These are phyloP conservation scores for Drosophila kepulauana DNA, from an alignment of 1,140 invertebrate genomes.

Conservation along the genomic window DNA sequence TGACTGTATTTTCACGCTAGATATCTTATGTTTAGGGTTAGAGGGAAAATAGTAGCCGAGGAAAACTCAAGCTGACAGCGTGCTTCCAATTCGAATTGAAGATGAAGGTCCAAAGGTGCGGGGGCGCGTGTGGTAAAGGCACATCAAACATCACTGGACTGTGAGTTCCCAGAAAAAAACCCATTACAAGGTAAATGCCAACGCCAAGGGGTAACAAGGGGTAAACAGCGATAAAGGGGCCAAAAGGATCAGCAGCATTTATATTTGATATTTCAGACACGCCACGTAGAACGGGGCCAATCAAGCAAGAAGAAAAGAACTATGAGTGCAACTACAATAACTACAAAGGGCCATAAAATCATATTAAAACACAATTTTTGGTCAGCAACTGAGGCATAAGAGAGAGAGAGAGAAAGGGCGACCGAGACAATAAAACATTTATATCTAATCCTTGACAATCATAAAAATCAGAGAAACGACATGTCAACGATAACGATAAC, in stretches of 20 bases:
- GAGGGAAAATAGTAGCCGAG: constrained; percentile 40
- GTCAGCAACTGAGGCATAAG: constrained; percentile 25
- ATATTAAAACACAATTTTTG: constrained; percentile 83
- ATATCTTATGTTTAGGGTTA: constrained; percentile 6
- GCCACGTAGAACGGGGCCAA: constrained; percentile 48
- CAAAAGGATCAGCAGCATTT: constrained; percentile 54
- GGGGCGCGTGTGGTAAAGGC: constrained; percentile 54
- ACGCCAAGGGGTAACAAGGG: constrained; percentile 33
- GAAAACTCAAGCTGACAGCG: constrained; percentile 67
- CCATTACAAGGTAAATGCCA: constrained; percentile 57
- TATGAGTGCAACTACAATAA: constrained; percentile 47
- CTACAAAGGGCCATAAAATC: constrained; percentile 73
- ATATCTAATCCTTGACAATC: constrained; percentile 84
- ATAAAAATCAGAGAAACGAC: constrained; percentile 81
- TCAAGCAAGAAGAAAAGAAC: constrained; percentile 37
- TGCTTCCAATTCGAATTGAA: constrained; percentile 48
- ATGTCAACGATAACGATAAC: constrained; percentile 60
- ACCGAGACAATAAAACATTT: constrained; percentile 75
- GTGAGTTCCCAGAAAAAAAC: constrained; percentile 72
- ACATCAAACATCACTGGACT: constrained; percentile 55
- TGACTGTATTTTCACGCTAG: constrained; percentile 73
- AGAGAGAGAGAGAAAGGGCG: constrained; percentile 1
- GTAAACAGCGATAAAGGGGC: constrained; percentile 8
- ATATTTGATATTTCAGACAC: constrained; percentile 68
- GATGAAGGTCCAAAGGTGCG: constrained; percentile 18